These are phyloP conservation scores for Drosophila varians DNA, from an alignment of 1,140 invertebrate genomes.

Conservation along the genomic window DNA sequence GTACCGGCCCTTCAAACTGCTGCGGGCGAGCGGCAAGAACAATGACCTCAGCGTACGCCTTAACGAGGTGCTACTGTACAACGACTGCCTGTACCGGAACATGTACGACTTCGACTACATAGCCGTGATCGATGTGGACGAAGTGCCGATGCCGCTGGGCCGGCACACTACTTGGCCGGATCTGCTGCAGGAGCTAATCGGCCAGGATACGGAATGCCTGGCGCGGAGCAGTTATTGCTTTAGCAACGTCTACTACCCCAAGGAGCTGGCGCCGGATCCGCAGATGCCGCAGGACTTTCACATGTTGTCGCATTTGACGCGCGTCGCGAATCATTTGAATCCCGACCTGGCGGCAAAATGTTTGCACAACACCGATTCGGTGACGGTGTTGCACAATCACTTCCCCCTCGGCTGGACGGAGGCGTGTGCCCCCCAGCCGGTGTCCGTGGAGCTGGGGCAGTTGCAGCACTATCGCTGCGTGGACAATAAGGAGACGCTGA, in stretches of 20 bases:
- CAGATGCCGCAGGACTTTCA: conserved; percentile 93
- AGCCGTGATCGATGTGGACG: conserved; percentile 94
- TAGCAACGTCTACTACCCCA: conserved; percentile 95
- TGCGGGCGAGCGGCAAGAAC: conserved; percentile 87
- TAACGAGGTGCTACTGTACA: conserved; percentile 97
- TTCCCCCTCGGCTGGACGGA: conserved; percentile 93
- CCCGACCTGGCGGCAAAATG: conserved; percentile 94
- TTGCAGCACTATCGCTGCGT: conserved; percentile 92
- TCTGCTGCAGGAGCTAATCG: conserved; percentile 24
- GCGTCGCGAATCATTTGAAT: conserved; percentile 93
- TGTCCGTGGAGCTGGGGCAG: conserved; percentile 91
- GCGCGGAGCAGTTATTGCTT: conserved; percentile 91
- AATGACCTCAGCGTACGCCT: conserved; percentile 91
- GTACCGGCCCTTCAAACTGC: conserved; percentile 91
- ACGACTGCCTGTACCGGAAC: conserved; percentile 96
- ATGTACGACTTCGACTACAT: conserved; percentile 95
- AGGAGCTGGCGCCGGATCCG: conserved; percentile 89
- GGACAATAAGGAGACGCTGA: conserved; percentile 84
- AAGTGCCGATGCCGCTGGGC: conserved; percentile 92
- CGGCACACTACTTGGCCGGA: conserved; percentile 59
- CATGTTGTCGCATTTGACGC: conserved; percentile 95
- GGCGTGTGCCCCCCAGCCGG: conserved; percentile 90
- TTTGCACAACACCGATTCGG: conserved; percentile 94
- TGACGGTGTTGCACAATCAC: conserved; percentile 94
- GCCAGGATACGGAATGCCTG: background rate